Evolutionary conservation across 2,113 vertebrate genomes (phyloP).

Genomic region (Megaceryle torquata): DNA sequence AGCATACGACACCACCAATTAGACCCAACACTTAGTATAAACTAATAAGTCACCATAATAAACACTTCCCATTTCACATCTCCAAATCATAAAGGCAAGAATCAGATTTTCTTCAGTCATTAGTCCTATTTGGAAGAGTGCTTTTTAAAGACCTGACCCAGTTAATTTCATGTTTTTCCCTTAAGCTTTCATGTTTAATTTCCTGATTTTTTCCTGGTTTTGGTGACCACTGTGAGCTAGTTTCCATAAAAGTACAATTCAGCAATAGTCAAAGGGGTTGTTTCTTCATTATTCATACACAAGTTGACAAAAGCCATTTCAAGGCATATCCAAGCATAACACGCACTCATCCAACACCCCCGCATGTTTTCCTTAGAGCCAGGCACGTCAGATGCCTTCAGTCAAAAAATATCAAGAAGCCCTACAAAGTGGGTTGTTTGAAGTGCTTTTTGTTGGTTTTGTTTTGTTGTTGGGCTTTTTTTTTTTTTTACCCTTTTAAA

Average conservation of each 20-base stretch:
- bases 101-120: not conserved
- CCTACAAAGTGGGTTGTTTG: not conserved
- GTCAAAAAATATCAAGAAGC: not conserved
- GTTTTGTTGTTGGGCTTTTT: not conserved
- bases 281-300: not conserved
- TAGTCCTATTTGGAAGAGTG: not conserved
- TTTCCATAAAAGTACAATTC: not conserved
- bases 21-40: not conserved
- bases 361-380: not conserved
- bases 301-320: not conserved
- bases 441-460: not conserved
- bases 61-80: not conserved
- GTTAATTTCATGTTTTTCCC: not conserved
- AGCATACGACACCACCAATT: not conserved
- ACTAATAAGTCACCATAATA: not conserved
- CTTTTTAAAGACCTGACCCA: not conserved
- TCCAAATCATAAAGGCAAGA: not conserved
- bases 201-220: not conserved
- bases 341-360: not conserved
- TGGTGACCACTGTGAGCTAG: not conserved
- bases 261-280: not conserved
- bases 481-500: not conserved
- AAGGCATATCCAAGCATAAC: not conserved
- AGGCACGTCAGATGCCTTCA: accelerated
- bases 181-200: not conserved